Percentiles rank a stretch among this genome's conserved stretches.
phyloP scores from a whole-genome alignment of 2,888 invertebrate species.

The Eupithecia subfuscata region DNA sequence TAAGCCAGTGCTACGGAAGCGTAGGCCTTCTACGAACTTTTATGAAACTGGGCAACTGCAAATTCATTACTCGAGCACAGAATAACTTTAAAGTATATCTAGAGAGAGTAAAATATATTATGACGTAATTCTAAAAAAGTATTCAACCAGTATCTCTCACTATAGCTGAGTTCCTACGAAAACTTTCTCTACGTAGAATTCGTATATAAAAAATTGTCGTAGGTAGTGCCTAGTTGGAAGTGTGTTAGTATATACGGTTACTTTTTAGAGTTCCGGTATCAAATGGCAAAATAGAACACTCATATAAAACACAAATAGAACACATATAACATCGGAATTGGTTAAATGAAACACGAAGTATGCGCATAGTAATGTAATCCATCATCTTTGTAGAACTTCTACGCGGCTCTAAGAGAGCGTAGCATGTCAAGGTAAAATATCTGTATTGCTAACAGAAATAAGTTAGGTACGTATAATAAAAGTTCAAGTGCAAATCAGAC shows the following conservation, averaged over 20 bases:
- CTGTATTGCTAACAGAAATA: too few relatives aligned
- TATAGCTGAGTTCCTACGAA: neutral
- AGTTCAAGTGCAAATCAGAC: too few relatives aligned
- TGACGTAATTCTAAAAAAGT: neutral
- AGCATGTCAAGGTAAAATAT: neutral
- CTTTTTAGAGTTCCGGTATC: neutral
- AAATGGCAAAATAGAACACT: neutral
- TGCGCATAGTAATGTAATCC: neutral
- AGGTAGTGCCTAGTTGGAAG: neutral
- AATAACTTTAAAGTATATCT: too few relatives aligned
- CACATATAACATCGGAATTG: neutral
- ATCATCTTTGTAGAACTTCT: neutral
- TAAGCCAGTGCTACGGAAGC: neutral
- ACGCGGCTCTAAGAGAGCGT: neutral
- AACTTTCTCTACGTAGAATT: neutral
- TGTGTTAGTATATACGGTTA: neutral
- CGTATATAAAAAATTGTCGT: too few relatives aligned
- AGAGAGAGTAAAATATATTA: neutral
- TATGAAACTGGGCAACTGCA: too few relatives aligned
- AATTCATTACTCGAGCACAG: too few relatives aligned
- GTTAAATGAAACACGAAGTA: neutral
- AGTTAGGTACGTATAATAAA: too few relatives aligned
- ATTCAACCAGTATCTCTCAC: neutral
- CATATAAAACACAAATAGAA: too few relatives aligned
- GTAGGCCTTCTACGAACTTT: neutral